A percentile compares a stretch with the other conserved stretches of the same genome.
These are phyloP conservation scores for Xiphophorus maculatus DNA, from an alignment of 2,113 vertebrate genomes.

Conservation along the genomic window DNA sequence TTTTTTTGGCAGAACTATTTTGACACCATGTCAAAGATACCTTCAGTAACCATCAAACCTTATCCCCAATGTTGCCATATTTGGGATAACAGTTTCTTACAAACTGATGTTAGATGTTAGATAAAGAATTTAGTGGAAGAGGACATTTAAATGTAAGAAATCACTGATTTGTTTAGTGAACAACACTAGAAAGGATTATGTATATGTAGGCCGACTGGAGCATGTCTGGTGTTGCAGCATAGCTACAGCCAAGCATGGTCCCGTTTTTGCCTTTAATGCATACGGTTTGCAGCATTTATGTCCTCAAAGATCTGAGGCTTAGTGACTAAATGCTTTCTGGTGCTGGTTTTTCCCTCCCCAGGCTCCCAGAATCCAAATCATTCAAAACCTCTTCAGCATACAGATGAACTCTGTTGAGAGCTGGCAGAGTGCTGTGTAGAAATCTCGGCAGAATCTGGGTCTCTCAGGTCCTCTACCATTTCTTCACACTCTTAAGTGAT, in stretches of 20 bases:
- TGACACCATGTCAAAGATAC: no score
- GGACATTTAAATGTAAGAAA: background rate
- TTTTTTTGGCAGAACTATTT: no score
- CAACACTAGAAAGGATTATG: background rate
- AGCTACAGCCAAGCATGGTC: background rate
- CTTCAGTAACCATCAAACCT: no score
- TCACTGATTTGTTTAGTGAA: background rate
- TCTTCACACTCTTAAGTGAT: slow-evolving; percentile 74
- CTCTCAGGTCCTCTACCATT: slow-evolving; percentile 62
- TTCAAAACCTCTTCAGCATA: slow-evolving; percentile 29
- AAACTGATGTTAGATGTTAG: no score
- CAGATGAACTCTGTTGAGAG: slow-evolving; percentile 32
- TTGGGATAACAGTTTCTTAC: no score
- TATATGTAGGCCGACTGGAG: slow-evolving; percentile 1
- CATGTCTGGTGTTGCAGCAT: background rate
- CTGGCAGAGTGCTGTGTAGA: slow-evolving; percentile 16
- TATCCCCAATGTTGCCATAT: no score
- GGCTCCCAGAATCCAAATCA: slow-evolving; percentile 20
- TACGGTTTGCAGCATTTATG: slow-evolving; percentile 14
- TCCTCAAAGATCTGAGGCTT: background rate
- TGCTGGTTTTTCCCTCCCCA: background rate
- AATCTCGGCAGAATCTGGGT: slow-evolving; percentile 40
- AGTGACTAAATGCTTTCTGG: slow-evolving; percentile 5
- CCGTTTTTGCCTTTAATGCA: background rate
- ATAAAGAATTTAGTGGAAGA: background rate